Evolutionary conservation across 2,113 vertebrate genomes (phyloP).

Genomic region (Vanacampus margaritifer): DNA sequence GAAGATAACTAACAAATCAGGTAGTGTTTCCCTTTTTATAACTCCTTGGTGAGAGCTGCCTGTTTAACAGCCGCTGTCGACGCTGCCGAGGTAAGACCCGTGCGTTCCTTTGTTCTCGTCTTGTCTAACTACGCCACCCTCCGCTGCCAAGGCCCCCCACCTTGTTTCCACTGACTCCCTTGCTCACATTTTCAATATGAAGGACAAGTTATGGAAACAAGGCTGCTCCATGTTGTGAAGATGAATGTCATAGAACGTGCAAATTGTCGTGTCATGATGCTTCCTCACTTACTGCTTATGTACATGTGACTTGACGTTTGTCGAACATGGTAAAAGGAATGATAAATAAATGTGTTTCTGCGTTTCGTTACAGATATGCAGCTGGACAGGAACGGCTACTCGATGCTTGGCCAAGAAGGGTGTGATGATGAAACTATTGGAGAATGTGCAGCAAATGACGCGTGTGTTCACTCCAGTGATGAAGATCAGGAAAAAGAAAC

Average conservation of each 20-base stretch:
- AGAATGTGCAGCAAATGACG: conserved; percentile 38
- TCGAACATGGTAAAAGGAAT: not conserved
- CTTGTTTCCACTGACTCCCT: conserved; percentile 64
- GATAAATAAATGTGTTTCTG: conserved; percentile 19
- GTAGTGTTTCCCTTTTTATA: conserved; percentile 29
- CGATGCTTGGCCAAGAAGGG: conserved; percentile 43
- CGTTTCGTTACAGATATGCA: conserved; percentile 57
- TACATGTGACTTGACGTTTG: conserved; percentile 1
- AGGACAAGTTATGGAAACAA: conserved; percentile 69
- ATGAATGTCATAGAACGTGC: conserved; percentile 38
- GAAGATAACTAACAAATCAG: not conserved
- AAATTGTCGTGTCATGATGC: conserved; percentile 30
- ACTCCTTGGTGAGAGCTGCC: conserved; percentile 56
- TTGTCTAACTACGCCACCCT: conserved; percentile 33
- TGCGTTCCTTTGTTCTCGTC: conserved; percentile 46
- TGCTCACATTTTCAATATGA: conserved; percentile 14
- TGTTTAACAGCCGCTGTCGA: conserved; percentile 57
- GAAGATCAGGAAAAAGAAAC: conserved; percentile 79
- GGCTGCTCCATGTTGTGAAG: conserved; percentile 49
- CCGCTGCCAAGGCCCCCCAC: conserved; percentile 32
- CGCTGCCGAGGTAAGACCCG: conserved; percentile 65
- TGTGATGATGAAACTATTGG: conserved; percentile 31
- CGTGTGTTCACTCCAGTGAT: conserved; percentile 90
- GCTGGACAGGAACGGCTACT: conserved; percentile 62
- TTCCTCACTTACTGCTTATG: conserved; percentile 22